phyloP scores from a whole-genome alignment of 2,113 vertebrate species.

The Morone chrysops region DNA sequence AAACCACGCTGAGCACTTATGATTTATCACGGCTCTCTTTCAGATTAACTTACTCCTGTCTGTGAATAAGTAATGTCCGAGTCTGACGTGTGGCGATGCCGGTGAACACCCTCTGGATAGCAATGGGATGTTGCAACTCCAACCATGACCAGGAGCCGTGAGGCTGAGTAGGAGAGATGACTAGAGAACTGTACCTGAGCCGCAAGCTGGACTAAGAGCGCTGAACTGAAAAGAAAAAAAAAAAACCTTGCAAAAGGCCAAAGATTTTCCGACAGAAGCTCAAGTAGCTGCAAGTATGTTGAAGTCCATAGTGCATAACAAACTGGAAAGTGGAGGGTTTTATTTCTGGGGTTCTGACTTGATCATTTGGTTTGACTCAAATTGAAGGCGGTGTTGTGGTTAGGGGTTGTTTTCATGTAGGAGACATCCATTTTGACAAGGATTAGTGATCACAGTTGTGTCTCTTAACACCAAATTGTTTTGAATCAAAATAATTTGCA shows the following conservation, averaged over 20 bases:
- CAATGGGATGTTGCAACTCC: conserved; percentile 41
- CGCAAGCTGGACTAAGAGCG: conserved; percentile 31
- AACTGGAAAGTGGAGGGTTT: conserved; percentile 23
- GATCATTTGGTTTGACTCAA: conserved; percentile 49
- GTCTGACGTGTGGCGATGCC: conserved; percentile 21
- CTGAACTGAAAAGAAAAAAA: neutral
- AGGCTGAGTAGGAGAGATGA: conserved; percentile 43
- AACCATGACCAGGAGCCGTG: conserved; percentile 43
- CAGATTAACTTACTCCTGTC: conserved; percentile 94
- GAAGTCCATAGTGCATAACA: conserved; percentile 36
- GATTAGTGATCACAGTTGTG: conserved; percentile 35
- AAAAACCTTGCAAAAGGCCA: conserved; percentile 54
- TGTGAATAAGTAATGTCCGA: conserved; percentile 86
- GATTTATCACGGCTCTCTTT: conserved; percentile 69
- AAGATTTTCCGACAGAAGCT: conserved; percentile 54
- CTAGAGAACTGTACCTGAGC: conserved; percentile 40
- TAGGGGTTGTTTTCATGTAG: conserved; percentile 41
- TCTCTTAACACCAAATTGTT: conserved; percentile 50
- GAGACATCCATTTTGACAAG: conserved; percentile 45
- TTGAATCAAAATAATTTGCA: conserved; percentile 39
- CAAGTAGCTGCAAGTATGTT: conserved; percentile 18
- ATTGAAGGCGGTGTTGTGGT: conserved; percentile 31
- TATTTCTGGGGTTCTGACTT: conserved; percentile 32
- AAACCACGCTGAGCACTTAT: conserved; percentile 54
- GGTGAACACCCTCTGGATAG: conserved; percentile 37